Evolutionary conservation across 2,113 vertebrate genomes (phyloP).

Genomic region (Leucopsar rothschildi): DNA sequence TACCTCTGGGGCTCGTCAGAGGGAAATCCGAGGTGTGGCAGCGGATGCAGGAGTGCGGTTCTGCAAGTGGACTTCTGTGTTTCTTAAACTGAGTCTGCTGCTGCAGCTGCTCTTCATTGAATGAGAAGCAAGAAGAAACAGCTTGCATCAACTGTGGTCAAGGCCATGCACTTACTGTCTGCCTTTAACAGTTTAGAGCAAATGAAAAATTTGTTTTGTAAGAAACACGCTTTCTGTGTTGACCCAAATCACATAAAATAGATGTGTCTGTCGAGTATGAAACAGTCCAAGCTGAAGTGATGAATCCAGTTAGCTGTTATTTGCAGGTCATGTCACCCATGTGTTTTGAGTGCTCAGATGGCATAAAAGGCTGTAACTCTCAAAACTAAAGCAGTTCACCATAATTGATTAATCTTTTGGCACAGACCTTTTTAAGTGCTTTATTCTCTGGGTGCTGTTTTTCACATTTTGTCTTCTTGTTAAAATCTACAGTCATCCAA

Average conservation of each 20-base stretch:
- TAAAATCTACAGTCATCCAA: constrained; percentile 28
- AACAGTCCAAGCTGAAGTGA: not conserved
- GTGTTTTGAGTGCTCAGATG: not conserved
- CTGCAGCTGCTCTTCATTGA: not conserved
- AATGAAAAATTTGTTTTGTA: not conserved
- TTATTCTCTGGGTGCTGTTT: constrained; percentile 58
- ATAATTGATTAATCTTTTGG: constrained; percentile 54
- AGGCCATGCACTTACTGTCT: not conserved
- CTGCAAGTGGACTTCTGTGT: not conserved
- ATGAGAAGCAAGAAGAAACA: not conserved
- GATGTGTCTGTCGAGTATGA: not conserved
- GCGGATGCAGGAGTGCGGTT: not conserved
- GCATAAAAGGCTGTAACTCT: not conserved
- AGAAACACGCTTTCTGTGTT: not conserved
- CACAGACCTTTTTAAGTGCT: constrained; percentile 20
- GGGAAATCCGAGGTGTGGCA: not conserved
- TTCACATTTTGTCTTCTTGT: constrained; percentile 30
- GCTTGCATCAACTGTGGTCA: not conserved
- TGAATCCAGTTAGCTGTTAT: not conserved
- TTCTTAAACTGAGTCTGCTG: not conserved
- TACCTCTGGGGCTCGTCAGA: not conserved
- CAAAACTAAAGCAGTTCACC: not conserved
- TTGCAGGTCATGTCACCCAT: constrained; percentile 16
- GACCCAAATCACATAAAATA: not conserved
- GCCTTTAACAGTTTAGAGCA: not conserved